phyloP scores from a whole-genome alignment of 2,888 invertebrate genomes.

The Laothoe populi region DNA sequence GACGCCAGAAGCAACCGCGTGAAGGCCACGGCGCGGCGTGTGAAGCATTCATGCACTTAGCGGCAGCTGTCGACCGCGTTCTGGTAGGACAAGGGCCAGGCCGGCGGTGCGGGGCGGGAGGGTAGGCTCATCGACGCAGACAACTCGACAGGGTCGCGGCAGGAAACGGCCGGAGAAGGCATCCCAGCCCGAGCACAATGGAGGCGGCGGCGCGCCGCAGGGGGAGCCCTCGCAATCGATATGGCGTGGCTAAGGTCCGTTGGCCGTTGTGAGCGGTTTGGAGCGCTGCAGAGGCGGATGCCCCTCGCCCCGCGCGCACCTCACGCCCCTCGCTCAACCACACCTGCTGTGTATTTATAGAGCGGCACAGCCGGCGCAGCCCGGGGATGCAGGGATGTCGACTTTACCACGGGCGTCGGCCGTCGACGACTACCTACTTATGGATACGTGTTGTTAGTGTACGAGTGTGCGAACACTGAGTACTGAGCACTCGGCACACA shows the following conservation, averaged over 20 bases:
- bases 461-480: slow-evolving; percentile 24
- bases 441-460: slow-evolving; percentile 35
- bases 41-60: slow-evolving; percentile 37
- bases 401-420: slow-evolving; percentile 66
- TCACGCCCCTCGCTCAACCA: slow-evolving; percentile 64
- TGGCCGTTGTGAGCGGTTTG: slow-evolving; percentile 82
- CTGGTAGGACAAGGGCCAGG: slow-evolving; percentile 53
- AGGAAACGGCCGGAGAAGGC: slow-evolving; percentile 82
- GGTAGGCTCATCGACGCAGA: slow-evolving; percentile 55
- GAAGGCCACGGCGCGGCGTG: slow-evolving; percentile 20
- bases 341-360: slow-evolving; percentile 84
- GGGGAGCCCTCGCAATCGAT: slow-evolving; percentile 85
- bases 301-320: slow-evolving; percentile 68
- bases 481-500: slow-evolving; percentile 38
- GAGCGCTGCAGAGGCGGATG: slow-evolving; percentile 82
- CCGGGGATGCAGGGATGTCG: slow-evolving; percentile 81
- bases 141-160: slow-evolving; percentile 71
- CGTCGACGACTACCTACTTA: slow-evolving; percentile 64
- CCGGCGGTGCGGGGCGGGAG: slow-evolving; percentile 48
- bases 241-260: slow-evolving; percentile 85
- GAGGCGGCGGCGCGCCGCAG: slow-evolving; percentile 80
- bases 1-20: slow-evolving; percentile 22
- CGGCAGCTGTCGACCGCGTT: slow-evolving; percentile 74
- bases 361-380: slow-evolving; percentile 69
- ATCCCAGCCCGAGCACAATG: slow-evolving; percentile 81